A percentile compares a stretch with the other conserved stretches of the same genome.
Evolutionary conservation across 2,113 vertebrate genomes (phyloP).

Genomic region (Monarcha castaneiventris): DNA sequence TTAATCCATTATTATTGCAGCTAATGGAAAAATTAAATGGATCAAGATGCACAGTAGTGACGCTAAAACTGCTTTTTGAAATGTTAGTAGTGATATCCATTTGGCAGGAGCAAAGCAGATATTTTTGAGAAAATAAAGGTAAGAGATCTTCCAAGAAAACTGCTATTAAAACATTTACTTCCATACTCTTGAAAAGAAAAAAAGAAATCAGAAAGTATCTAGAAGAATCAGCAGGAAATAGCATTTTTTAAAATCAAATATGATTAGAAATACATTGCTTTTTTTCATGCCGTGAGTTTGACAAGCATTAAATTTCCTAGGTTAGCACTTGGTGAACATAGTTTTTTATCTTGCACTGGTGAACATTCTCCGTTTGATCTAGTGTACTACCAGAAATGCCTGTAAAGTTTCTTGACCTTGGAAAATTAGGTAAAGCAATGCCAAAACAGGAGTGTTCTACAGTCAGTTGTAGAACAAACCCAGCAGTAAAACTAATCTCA

Average conservation of each 20-base stretch:
- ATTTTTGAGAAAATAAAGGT: neutral
- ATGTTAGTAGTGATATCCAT: neutral
- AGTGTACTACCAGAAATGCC: neutral
- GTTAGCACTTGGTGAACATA: neutral
- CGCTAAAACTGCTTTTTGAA: neutral
- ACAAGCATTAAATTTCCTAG: neutral
- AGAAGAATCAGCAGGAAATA: neutral
- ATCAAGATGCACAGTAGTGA: neutral
- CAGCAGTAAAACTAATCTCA: neutral
- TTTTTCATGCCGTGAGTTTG: neutral
- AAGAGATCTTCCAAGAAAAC: neutral
- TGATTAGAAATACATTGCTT: neutral
- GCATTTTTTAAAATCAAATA: neutral
- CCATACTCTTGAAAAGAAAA: neutral
- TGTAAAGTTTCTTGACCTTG: neutral
- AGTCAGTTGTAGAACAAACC: neutral
- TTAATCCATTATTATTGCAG: neutral
- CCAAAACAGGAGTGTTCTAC: neutral
- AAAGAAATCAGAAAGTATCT: neutral
- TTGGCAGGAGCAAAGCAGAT: neutral
- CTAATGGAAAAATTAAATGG: neutral
- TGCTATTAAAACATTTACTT: neutral
- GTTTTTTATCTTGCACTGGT: neutral
- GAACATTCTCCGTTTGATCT: neutral
- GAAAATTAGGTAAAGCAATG: neutral